Percentiles rank a stretch among this genome's conserved stretches.
Conservation (phyloP, 2,113 vertebrate species). For the Poeciliopsis occidentalis region DNA sequence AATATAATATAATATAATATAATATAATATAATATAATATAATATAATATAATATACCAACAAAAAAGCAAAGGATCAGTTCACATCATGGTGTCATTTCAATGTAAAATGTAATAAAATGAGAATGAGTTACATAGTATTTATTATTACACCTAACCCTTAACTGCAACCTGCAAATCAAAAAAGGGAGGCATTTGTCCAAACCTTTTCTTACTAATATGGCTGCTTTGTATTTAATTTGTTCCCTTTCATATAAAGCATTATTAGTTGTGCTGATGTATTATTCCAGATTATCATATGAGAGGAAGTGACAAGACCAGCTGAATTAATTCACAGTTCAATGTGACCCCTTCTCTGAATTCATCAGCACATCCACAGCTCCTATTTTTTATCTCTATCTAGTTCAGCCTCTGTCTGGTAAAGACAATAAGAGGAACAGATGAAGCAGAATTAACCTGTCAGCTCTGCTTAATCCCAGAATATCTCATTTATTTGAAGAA, state of each 20-base stretch:
- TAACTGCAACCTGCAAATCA: background rate
- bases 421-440: background rate
- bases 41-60: no score
- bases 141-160: background rate
- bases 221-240: background rate
- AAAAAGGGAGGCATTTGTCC: background rate
- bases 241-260: background rate
- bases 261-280: background rate
- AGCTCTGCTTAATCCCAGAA: background rate
- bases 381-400: background rate
- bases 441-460: background rate
- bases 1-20: no score
- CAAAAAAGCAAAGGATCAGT: no score
- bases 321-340: background rate
- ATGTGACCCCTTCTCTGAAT: background rate
- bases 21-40: no score
- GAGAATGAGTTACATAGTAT: no score
- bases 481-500: background rate
- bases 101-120: no score
- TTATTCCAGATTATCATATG: background rate
- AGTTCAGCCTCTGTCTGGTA: background rate
- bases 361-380: background rate
- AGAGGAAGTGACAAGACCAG: background rate
- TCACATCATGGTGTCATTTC: no score
- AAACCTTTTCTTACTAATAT: background rate